Evolutionary conservation across 2,113 vertebrate species (phyloP), one percentile per base, ranked within the genome.

Genomic region (Calyptommatus sinebrachiatus): DNA sequence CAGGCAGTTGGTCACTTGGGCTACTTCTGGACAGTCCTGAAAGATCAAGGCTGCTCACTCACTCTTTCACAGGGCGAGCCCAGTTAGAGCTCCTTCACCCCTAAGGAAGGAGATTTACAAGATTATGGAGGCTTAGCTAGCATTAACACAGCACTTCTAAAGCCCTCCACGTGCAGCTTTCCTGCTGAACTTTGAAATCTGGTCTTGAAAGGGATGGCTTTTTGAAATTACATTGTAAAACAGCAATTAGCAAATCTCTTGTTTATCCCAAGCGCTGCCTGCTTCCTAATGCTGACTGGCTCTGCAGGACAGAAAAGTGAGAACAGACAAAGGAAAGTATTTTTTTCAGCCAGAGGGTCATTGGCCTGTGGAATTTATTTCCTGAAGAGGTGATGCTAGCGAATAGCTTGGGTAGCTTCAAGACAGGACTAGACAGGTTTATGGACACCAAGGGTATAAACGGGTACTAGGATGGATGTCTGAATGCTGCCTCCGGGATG

Each of bases 161-260:
- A 76, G 53, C 75, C 57, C 6, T 80, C 76, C 86, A 65, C 70
- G 35, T 2, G 67, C 29, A 57, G 72, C 67, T 87, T 77, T 66
- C 28, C 88, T 82, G 85, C 82, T 70, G 22, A 89, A 86, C 78
- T 86, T 85, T 81, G 83, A 14, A 88, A 91, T 87, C 84, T 71
- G 66, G 72, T 74, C 84, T 91, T 89, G 88, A 78, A 46, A 85
- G 29, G 74, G 88, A 90, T 84, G 73, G 69, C 57, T 41, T 12
- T 57, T 66, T 78, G 85, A 91, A 81, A 9, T 80, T 84, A 60
- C 57, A 80, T 75, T 60, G 76, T 2, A 76, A 24, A 80, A 85
- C 68, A 78, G 71, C 76, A 86, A 21, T 84, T 76, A 86, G 62
- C 85, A 84, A 91, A 61, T 48, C 57, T 73, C 61, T 68, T 76